Percentiles rank a stretch among this genome's conserved stretches.
Evolutionary conservation across 1,140 invertebrate species (phyloP).

Genomic region (Philopotamus ludificatus): DNA sequence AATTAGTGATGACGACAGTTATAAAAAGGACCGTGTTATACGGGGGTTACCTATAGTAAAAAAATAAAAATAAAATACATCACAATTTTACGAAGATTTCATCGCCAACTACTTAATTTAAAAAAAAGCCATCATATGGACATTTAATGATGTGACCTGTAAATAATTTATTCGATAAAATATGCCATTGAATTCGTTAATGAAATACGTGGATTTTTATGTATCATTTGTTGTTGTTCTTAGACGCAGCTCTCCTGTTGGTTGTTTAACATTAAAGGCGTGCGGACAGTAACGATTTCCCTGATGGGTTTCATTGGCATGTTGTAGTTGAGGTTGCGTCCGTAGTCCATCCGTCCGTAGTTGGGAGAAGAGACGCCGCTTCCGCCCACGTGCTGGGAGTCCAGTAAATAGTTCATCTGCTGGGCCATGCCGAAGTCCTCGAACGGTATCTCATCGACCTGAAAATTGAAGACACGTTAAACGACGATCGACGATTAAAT

Average conservation of each 20-base stretch:
- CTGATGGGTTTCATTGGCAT: constrained; percentile 43
- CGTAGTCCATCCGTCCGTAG: constrained; percentile 34
- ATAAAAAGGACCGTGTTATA: too few relatives aligned
- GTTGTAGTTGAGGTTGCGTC: constrained; percentile 16
- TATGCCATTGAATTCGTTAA: not conserved
- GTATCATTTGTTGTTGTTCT: too few relatives aligned
- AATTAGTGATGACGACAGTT: too few relatives aligned
- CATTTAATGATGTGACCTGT: too few relatives aligned
- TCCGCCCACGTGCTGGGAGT: constrained; percentile 26
- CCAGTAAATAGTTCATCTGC: constrained; percentile 30
- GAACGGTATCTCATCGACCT: constrained; percentile 25
- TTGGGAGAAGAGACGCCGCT: constrained; percentile 10
- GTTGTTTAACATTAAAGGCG: constrained; percentile 67
- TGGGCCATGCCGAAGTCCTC: constrained; percentile 25
- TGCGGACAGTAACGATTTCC: constrained; percentile 74
- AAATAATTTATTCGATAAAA: not conserved
- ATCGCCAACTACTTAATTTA: too few relatives aligned
- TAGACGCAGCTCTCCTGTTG: constrained; percentile 80
- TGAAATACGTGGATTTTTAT: too few relatives aligned
- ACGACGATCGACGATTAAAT: not conserved
- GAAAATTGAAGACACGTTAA: not conserved
- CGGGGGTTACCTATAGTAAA: too few relatives aligned
- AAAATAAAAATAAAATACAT: too few relatives aligned
- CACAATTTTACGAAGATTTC: too few relatives aligned
- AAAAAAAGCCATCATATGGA: not conserved